Percentiles rank a stretch among this genome's conserved stretches.
These are phyloP conservation scores for Spinus pinus DNA, from an alignment of 2,797 vertebrate species.

Conservation along the genomic window DNA sequence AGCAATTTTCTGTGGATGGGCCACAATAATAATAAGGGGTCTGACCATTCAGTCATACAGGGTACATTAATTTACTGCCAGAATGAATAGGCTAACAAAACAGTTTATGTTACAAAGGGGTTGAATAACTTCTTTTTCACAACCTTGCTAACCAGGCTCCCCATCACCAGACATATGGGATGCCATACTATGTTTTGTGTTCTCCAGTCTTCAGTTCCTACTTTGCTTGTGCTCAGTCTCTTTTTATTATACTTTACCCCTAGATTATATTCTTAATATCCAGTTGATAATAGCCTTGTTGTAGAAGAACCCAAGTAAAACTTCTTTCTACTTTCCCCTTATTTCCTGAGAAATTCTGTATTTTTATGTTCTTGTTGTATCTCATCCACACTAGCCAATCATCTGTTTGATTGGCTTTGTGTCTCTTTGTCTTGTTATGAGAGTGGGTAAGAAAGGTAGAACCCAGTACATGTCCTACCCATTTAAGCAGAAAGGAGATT, in stretches of 20 bases:
- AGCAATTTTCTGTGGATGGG: neutral
- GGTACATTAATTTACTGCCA: conserved; percentile 9
- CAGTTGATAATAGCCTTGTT: neutral
- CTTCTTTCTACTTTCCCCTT: neutral
- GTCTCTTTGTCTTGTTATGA: neutral
- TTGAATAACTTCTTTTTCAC: neutral
- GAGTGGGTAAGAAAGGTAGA: neutral
- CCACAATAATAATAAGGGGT: neutral
- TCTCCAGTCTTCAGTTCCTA: neutral
- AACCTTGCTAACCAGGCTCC: neutral
- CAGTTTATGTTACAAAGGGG: neutral
- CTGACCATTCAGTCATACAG: neutral
- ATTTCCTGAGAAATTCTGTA: neutral
- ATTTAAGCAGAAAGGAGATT: neutral
- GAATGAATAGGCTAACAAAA: conserved; percentile 1
- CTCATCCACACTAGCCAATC: neutral
- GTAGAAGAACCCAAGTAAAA: neutral
- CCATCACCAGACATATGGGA: neutral
- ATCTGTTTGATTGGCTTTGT: neutral
- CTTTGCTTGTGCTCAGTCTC: neutral
- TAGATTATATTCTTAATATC: neutral
- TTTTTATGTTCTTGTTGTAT: neutral
- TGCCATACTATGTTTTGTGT: neutral
- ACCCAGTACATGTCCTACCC: neutral
- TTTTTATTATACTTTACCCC: neutral